Conservation (phyloP, 2,113 vertebrate genomes). For the Gambusia affinis region DNA sequence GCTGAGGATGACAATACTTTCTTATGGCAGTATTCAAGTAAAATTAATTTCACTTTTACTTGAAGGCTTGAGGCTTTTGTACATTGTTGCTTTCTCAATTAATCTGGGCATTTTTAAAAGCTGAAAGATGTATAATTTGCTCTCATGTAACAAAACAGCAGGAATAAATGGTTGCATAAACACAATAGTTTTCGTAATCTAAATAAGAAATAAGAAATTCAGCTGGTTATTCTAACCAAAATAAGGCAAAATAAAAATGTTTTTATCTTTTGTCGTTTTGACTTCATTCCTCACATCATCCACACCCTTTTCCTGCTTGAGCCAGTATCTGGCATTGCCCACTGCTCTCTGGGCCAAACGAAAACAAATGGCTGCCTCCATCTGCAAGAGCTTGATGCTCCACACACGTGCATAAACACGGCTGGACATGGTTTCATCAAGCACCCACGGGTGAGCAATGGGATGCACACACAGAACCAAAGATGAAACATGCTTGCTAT, state of each 20-base stretch:
- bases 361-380: conserved; percentile 67
- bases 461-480: conserved; percentile 31
- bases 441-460: conserved; percentile 37
- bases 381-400: conserved; percentile 47
- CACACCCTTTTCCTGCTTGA: conserved; percentile 27
- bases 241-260: background rate
- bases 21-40: background rate
- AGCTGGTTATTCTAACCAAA: background rate
- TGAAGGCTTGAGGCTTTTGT: background rate
- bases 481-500: conserved; percentile 23
- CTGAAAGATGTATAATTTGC: background rate
- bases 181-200: no score
- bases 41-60: background rate
- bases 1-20: background rate
- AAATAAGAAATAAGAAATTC: no score
- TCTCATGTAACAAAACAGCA: no score
- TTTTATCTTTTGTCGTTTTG: conserved; percentile 16
- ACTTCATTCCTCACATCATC: conserved; percentile 17
- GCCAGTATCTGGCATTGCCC: conserved; percentile 56
- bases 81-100: background rate
- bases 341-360: conserved; percentile 56
- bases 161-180: no score
- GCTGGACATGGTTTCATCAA: conserved; percentile 23
- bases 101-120: background rate
- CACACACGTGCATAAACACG: conserved; percentile 49